Evolutionary conservation across 2,797 vertebrate genomes (phyloP).

Genomic region (Pseudomugil tenellus): DNA sequence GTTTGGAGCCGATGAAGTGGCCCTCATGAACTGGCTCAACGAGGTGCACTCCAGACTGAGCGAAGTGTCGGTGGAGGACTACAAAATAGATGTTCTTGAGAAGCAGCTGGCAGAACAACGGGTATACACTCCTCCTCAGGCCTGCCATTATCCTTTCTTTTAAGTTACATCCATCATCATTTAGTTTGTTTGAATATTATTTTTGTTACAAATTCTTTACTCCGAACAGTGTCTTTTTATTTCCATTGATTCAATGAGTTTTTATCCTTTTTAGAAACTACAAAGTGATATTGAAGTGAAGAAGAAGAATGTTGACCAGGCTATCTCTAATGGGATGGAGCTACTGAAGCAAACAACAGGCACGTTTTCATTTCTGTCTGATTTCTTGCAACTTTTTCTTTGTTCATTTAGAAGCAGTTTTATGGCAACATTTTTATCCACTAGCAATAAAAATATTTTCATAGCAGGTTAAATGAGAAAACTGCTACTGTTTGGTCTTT

Average conservation of each 20-base stretch:
- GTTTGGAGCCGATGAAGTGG: conserved; percentile 97
- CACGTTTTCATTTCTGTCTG: conserved; percentile 63
- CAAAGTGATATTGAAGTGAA: conserved; percentile 91
- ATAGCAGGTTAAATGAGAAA: background rate
- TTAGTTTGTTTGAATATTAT: conserved; percentile 47
- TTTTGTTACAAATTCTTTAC: conserved; percentile 1
- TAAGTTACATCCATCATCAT: conserved; percentile 64
- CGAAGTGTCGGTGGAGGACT: conserved; percentile 88
- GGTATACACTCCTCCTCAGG: conserved; percentile 87
- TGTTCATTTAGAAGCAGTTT: background rate
- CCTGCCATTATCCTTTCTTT: conserved; percentile 67
- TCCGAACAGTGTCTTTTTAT: background rate
- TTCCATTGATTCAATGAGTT: conserved; percentile 13
- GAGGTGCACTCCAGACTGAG: conserved; percentile 88
- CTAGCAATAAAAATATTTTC: background rate
- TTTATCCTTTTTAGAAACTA: conserved; percentile 81
- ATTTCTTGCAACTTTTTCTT: background rate
- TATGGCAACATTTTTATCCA: background rate
- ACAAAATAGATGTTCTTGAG: conserved; percentile 86
- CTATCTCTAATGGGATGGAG: conserved; percentile 92
- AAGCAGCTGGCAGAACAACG: conserved; percentile 90
- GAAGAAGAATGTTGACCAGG: conserved; percentile 92
- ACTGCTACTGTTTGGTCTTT: background rate
- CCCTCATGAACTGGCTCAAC: conserved; percentile 96
- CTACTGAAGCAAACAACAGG: conserved; percentile 98